A percentile compares a stretch with the other conserved stretches of the same genome.
Conservation (phyloP, 2,888 invertebrate genomes). For the Galeruca laticollis region DNA sequence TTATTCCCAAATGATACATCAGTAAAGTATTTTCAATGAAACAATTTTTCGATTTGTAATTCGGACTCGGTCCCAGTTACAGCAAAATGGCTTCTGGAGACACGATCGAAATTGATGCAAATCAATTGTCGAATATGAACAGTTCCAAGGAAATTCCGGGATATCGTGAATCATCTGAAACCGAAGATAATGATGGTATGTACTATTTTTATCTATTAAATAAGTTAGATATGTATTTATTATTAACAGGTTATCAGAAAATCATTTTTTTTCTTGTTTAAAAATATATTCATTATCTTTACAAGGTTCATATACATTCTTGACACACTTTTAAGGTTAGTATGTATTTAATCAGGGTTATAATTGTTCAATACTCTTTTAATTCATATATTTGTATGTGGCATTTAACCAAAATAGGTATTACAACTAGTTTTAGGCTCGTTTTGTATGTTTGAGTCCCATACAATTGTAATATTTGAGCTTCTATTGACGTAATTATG, state of each 20-base stretch:
- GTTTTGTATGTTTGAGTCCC: no score
- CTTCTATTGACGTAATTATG: no score
- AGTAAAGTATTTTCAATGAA: slow-evolving; percentile 48
- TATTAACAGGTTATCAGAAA: no score
- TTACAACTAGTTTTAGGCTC: no score
- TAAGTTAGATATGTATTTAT: neutral
- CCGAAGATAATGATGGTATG: slow-evolving; percentile 70
- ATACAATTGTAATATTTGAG: no score
- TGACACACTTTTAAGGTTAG: slow-evolving; percentile 7
- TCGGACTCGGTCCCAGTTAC: slow-evolving; percentile 34
- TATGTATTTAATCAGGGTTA: neutral
- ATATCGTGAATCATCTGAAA: slow-evolving; percentile 72
- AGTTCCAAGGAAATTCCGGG: slow-evolving; percentile 71
- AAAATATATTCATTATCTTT: neutral
- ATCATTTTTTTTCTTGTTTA: no score
- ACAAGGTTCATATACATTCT: neutral
- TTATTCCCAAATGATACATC: slow-evolving; percentile 48
- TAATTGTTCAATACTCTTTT: slow-evolving; percentile 1
- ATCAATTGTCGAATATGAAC: slow-evolving; percentile 68
- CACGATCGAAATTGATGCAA: slow-evolving; percentile 80
- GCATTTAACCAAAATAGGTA: no score
- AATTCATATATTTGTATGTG: no score
- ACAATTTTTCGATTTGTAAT: slow-evolving; percentile 44
- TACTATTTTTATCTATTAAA: slow-evolving; percentile 8
- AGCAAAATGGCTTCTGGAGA: slow-evolving; percentile 84